Percentiles rank a stretch among this genome's conserved stretches.
phyloP scores from a whole-genome alignment of 2,888 invertebrate genomes.

The Rhingia campestris region DNA sequence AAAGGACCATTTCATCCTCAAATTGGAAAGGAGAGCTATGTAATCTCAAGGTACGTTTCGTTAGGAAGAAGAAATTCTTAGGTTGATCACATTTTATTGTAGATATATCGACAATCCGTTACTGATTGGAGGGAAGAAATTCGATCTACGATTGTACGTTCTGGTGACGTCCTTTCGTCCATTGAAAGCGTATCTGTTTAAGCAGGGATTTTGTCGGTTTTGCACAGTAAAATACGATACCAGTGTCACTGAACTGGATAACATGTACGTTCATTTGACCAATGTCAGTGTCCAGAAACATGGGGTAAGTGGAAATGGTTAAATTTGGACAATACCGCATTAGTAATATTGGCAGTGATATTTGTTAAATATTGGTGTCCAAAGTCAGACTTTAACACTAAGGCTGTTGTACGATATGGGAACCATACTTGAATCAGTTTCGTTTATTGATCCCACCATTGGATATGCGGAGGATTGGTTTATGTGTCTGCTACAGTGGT shows the following conservation, averaged over 20 bases:
- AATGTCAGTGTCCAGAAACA: slow-evolving; percentile 99
- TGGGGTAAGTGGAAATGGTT: slow-evolving; percentile 87
- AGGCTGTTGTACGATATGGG: background rate
- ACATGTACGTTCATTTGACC: slow-evolving; percentile 96
- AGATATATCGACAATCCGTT: slow-evolving; percentile 96
- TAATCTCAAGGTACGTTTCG: slow-evolving; percentile 90
- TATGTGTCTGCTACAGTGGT: too few relatives aligned
- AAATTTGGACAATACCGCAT: too few relatives aligned
- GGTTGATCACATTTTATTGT: slow-evolving; percentile 7
- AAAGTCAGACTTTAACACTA: background rate
- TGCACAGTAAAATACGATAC: slow-evolving; percentile 98
- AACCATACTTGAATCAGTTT: too few relatives aligned
- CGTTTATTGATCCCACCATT: too few relatives aligned
- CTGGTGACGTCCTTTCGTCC: slow-evolving; percentile 96
- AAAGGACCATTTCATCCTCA: slow-evolving; percentile 93
- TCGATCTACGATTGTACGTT: slow-evolving; percentile 95
- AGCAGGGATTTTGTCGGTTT: slow-evolving; percentile 96
- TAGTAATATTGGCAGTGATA: background rate
- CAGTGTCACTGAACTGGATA: slow-evolving; percentile 93
- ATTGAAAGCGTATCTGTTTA: slow-evolving; percentile 95
- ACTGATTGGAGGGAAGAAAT: slow-evolving; percentile 97
- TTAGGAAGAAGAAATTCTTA: background rate
- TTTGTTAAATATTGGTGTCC: background rate
- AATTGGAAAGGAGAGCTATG: slow-evolving; percentile 94
- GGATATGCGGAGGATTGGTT: too few relatives aligned